Base-by-base conservation (phyloP, 2,113 vertebrate genomes). In the Tamias sibiricus region DNA sequence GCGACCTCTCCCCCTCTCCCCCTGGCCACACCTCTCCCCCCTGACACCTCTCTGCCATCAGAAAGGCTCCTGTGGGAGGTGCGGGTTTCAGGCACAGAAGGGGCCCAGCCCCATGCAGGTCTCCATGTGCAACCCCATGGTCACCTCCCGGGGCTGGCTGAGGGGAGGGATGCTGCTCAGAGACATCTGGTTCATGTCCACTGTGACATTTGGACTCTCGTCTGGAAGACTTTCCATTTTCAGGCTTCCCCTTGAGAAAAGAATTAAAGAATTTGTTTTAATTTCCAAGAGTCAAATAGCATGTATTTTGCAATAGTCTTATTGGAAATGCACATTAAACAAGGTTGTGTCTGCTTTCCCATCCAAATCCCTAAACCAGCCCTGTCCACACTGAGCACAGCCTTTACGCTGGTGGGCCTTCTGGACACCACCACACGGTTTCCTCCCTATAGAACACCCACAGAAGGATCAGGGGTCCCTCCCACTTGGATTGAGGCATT, bases 391-490 rank as follows among this genome's bases (percentile, higher is more conserved):
- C 20, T 0, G 66, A 64, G 30, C 5, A 59, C 16, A 5, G 1
- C 22, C 7, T 10, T 84, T 8, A 9, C 8, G 30, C 62, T 2
- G 6, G 8, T 19, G 8, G n/a, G 75, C 32, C 14, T 14, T 4
- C 11, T 6, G 40, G 40, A 5, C 66, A 52, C n/a, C 19, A 0
- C 3, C 0, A 5, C 20, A 8, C 0, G 13, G 19, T 17, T 49
- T 40, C 4, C 12, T 69, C 64, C 44, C n/a, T 3, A 8, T 7
- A 2, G 2, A 84, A 32, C 37, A 19, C 5, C 12, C 8, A 0
- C 26, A 24, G 12, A 6, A 71, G 17, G 42, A 47, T 30, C 8
- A 17, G 4, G 0, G 2, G 74, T 47, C 22, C 79, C 14, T 35
- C 19, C 59, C 4, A 35, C 19, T 40, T 77, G 79, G 35, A 87